These are phyloP conservation scores for Ardeotis arabs DNA, from an alignment of 2,113 vertebrate genomes.

Conservation along the genomic window DNA sequence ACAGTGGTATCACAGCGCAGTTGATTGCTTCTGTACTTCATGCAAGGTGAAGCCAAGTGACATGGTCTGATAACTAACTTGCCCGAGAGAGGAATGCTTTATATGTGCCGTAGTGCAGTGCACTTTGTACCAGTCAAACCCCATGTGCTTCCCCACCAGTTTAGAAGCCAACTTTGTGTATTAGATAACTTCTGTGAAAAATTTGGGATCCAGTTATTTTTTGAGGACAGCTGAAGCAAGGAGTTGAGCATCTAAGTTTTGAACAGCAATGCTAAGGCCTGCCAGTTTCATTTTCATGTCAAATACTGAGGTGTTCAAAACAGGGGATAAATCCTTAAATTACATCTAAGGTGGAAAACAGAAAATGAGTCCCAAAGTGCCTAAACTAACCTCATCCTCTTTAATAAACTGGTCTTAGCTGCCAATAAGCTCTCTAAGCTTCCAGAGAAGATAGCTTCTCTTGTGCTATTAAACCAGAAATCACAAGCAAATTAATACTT, in stretches of 20 bases:
- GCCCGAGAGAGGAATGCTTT: not conserved
- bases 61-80: accelerated
- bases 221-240: not conserved
- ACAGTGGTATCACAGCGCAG: accelerated
- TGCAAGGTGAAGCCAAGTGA: not conserved
- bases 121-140: not conserved
- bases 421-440: not conserved
- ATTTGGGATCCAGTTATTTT: accelerated
- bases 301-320: not conserved
- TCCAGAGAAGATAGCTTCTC: not conserved
- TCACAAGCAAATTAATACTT: not conserved
- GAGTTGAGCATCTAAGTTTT: not conserved
- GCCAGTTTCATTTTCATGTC: not conserved
- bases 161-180: not conserved
- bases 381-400: not conserved
- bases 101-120: accelerated
- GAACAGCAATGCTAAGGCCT: not conserved
- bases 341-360: not conserved
- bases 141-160: accelerated
- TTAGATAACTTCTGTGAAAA: not conserved
- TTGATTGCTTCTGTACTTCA: not conserved
- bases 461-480: not conserved
- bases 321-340: not conserved
- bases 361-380: not conserved
- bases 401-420: not conserved